Percentiles rank a stretch among this genome's conserved stretches.
phyloP scores from a whole-genome alignment of 2,888 invertebrate genomes.

The Salpingus planirostris region DNA sequence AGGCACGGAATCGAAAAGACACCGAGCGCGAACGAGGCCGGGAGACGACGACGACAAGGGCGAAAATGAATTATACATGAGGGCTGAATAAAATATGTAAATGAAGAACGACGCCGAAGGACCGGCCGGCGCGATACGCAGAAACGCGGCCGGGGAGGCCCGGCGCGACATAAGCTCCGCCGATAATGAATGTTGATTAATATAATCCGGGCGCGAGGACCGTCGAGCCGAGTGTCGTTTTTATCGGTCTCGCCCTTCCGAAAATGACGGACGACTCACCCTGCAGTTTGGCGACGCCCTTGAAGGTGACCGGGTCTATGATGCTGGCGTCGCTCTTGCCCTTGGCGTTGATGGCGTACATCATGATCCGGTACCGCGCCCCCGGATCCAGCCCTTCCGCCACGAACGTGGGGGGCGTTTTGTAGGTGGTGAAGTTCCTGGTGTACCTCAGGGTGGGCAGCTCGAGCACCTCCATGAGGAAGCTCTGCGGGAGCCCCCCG shows the following conservation, averaged over 20 bases:
- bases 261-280: no score
- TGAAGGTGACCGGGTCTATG: conserved; percentile 75
- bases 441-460: conserved; percentile 54
- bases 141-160: conserved; percentile 15
- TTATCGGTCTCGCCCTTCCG: conserved; percentile 7
- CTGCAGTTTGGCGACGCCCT: conserved; percentile 79
- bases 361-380: conserved; percentile 67
- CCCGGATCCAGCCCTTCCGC: conserved; percentile 63
- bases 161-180: conserved; percentile 1
- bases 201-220: conserved; percentile 14
- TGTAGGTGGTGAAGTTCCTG: conserved; percentile 51
- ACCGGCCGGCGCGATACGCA: conserved; percentile 19
- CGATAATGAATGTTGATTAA: conserved; percentile 19
- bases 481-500: conserved; percentile 79
- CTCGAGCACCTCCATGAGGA: conserved; percentile 72
- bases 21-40: conserved; percentile 6
- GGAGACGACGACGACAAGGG: conserved; percentile 23
- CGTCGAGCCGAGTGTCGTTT: conserved; percentile 5
- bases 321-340: conserved; percentile 76
- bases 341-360: conserved; percentile 82
- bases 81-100: conserved; percentile 38
- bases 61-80: conserved; percentile 40
- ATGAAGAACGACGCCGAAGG: conserved; percentile 30
- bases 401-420: conserved; percentile 59
- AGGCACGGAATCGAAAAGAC: conserved; percentile 24